Conservation (phyloP, 2,113 vertebrate species). For the Psilopogon haemacephalus region DNA sequence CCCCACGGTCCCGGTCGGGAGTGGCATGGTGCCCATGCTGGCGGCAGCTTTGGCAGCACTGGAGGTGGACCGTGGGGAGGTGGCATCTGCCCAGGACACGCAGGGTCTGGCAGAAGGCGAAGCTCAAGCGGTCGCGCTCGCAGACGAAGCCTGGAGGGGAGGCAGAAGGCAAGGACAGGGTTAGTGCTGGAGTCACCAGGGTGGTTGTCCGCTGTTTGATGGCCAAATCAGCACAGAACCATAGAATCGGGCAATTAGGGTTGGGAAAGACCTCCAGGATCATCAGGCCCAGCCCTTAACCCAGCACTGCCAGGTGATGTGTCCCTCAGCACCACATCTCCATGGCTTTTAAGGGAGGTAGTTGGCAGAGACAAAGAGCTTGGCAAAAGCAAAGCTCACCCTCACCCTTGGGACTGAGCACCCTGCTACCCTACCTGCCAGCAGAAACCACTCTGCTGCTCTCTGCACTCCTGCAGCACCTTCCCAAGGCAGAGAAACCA, state of each 20-base stretch:
- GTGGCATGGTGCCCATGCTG: not conserved
- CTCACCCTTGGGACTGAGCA: fast-evolving
- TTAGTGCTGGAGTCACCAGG: fast-evolving
- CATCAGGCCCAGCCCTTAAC: not conserved
- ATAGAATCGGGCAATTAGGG: not conserved
- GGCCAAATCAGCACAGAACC: fast-evolving
- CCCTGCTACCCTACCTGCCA: fast-evolving
- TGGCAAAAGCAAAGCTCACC: not conserved
- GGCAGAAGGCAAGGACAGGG: fast-evolving
- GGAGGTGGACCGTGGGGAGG: conserved; percentile 72
- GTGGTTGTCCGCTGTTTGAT: fast-evolving
- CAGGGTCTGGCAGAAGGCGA: conserved; percentile 87
- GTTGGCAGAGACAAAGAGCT: not conserved
- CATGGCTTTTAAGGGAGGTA: not conserved
- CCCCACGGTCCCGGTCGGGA: conserved; percentile 35
- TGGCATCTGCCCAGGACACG: conserved; percentile 83
- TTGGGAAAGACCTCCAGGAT: not conserved
- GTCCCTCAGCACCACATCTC: not conserved
- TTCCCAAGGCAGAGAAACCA: not conserved
- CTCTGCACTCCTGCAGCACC: not conserved
- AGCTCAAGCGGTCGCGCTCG: conserved; percentile 79
- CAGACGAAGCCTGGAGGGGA: conserved; percentile 72
- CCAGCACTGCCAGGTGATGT: not conserved
- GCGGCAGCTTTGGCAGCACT: conserved; percentile 89
- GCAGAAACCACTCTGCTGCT: not conserved